Conservation (phyloP, 2,888 invertebrate species). For the Pseudoips prasinana region DNA sequence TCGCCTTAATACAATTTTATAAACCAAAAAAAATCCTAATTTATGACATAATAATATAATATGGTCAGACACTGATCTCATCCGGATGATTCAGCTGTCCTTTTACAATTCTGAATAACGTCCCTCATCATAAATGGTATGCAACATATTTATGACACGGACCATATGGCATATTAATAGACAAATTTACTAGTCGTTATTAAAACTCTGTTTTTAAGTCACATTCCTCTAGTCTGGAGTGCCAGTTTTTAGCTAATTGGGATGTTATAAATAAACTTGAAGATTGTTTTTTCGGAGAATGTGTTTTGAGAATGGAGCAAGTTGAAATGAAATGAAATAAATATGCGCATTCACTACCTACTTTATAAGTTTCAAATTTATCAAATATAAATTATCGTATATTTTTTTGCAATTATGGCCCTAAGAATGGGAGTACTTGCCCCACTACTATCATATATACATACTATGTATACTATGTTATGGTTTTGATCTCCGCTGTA, state of each 20-base stretch:
- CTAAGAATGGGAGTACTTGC: no score
- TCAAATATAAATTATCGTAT: no score
- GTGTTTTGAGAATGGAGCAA: no score
- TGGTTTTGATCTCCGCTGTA: no score
- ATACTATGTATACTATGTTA: no score
- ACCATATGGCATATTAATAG: constrained; percentile 24
- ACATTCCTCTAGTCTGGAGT: constrained; percentile 21
- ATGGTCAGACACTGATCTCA: constrained; percentile 54
- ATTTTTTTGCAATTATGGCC: no score
- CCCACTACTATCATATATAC: no score
- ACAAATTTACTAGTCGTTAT: constrained; percentile 3
- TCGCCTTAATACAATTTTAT: no score
- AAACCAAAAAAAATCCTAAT: constrained; percentile 16
- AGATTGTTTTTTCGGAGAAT: no score
- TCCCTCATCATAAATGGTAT: constrained; percentile 36
- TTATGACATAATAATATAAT: constrained; percentile 17
- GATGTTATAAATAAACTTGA: constrained; percentile 18
- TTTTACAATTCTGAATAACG: constrained; percentile 42
- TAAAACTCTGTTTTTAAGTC: constrained; percentile 15
- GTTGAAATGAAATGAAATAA: no score
- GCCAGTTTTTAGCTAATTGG: constrained; percentile 28
- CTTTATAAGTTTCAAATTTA: no score
- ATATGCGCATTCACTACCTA: no score
- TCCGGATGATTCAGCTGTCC: constrained; percentile 56
- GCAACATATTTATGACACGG: constrained; percentile 28